Evolutionary conservation across 2,113 vertebrate species (phyloP), one percentile per base, ranked within the genome.

Genomic region (Piprites chloris): DNA sequence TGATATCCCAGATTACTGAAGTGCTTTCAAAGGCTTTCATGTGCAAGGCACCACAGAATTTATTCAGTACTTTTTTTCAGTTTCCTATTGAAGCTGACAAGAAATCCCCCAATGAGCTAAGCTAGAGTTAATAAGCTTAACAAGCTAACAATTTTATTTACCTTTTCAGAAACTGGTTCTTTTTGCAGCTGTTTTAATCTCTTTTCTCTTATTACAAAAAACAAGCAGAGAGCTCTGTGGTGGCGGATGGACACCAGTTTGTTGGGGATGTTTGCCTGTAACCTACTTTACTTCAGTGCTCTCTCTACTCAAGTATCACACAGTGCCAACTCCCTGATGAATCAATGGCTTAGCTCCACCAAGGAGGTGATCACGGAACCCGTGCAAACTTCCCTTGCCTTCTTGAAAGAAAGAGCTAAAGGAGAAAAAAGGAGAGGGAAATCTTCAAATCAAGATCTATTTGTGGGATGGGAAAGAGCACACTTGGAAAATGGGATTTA

Each of bases 131-230:
- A 96, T 95, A 93, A 94, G 87, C 90, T 95, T 96, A 95, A 94
- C 95, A 95, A 96, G 72, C 92, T 80, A 96, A 96, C 93, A 84
- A 89, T 94, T 96, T 94, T 90, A 93, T 94, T 96, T 93, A 93
- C 96, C 83, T 96, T 96, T 89, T 71, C 62, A 90, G 76, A 78
- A 97, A 89, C 35, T 9, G 41, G 26, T 42, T 68, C 65, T 75
- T 93, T 92, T 59, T 78, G 68, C 88, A 78, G 71, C 59, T 71
- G 65, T 85, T 96, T 66, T 49, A 62, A 66, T 87, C 59, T 83
- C 67, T 50, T 77, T 75, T 59, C 83, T 92, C 67, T 66, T 85
- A 67, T 16, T 67, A 22, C 10, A 50, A 28, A 50, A 73, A 93
- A 52, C 33, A 87, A 59, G 67, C 20, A 10, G 59, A 89, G 15